Evolutionary conservation across 1,140 invertebrate genomes (phyloP).

Genomic region (Conus betulinus): DNA sequence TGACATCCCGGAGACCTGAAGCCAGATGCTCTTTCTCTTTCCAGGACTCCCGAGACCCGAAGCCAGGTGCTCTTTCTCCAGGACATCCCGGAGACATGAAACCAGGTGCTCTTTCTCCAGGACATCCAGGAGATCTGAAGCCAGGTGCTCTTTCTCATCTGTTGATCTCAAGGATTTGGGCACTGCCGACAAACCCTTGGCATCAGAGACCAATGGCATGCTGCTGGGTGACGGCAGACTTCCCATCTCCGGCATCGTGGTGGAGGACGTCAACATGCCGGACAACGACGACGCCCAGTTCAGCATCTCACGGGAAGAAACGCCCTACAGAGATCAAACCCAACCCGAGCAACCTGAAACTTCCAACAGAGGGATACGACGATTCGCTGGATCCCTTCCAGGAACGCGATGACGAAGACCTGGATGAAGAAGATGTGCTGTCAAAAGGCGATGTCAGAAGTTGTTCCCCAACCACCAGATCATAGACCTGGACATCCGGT

Average conservation of each 20-base stretch:
- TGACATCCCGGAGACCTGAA: no score
- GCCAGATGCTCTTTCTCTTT: no score
- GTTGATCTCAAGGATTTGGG: no score
- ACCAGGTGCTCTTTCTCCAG: no score
- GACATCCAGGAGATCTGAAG: no score
- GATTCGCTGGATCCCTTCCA: background rate
- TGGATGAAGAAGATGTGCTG: background rate
- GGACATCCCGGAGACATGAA: no score
- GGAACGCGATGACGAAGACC: background rate
- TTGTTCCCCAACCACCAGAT: constrained; percentile 4
- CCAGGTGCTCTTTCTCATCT: background rate
- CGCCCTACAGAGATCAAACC: background rate
- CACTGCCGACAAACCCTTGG: background rate
- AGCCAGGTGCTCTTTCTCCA: no score
- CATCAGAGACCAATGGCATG: background rate
- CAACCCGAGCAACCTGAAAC: background rate
- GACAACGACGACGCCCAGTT: background rate
- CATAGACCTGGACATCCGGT: background rate
- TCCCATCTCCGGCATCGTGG: background rate
- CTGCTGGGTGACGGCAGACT: background rate
- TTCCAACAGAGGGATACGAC: background rate
- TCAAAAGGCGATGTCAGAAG: background rate
- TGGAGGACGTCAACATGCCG: background rate
- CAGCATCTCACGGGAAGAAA: background rate
- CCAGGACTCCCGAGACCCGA: no score